These are phyloP conservation scores for Malacosoma neustria DNA, from an alignment of 2,888 invertebrate genomes.

Conservation along the genomic window DNA sequence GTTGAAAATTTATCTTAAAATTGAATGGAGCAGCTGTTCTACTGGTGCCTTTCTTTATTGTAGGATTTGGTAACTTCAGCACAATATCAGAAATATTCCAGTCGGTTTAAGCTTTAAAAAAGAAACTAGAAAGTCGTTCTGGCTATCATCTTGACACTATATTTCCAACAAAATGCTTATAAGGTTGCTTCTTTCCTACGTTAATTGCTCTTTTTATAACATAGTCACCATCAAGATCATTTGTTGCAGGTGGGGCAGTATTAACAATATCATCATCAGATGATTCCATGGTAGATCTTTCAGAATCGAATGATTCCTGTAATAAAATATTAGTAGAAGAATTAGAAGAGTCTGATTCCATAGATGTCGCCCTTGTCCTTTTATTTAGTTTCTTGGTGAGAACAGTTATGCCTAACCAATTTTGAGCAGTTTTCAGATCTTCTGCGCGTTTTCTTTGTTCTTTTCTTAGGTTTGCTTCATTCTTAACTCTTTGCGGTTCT, in stretches of 20 bases:
- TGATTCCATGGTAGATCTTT: constrained; percentile 3
- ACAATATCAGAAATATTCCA: constrained; percentile 9
- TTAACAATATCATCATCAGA: constrained; percentile 7
- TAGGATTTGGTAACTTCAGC: constrained; percentile 8
- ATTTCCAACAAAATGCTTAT: constrained; percentile 8
- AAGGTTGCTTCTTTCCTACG: constrained; percentile 7
- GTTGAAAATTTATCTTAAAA: too few species aligned
- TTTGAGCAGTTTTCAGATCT: too few species aligned
- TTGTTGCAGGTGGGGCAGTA: constrained; percentile 8
- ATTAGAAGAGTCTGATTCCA: too few species aligned
- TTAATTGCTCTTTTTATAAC: constrained; percentile 5
- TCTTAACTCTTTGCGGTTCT: too few species aligned
- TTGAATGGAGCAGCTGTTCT: constrained; percentile 6
- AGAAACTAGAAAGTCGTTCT: too few species aligned
- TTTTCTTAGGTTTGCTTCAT: too few species aligned
- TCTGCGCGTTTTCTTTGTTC: too few species aligned
- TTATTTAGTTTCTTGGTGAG: too few species aligned
- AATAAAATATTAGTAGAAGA: constrained; percentile 5
- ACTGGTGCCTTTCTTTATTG: constrained; percentile 7
- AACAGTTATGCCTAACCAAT: too few species aligned
- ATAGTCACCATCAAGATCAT: constrained; percentile 7
- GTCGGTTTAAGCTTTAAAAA: too few species aligned
- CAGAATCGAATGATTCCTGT: constrained; percentile 3
- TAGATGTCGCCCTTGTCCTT: too few species aligned
- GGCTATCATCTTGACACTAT: constrained; percentile 4